Evolutionary conservation across 2,113 vertebrate species (phyloP).

Genomic region (Galemys pyrenaicus): DNA sequence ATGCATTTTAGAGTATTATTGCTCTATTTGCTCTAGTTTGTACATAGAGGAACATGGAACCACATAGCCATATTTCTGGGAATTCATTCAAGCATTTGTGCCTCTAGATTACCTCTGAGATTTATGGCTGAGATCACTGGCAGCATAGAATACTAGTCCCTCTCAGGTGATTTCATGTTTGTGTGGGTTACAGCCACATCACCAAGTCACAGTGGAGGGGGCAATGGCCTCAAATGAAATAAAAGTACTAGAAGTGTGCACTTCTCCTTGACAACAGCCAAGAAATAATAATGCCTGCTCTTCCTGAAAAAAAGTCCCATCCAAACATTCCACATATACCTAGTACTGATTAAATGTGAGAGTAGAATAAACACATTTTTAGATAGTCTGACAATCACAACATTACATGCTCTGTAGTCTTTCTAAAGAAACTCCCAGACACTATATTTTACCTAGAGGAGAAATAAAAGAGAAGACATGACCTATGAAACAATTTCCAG

Average conservation of each 20-base stretch:
- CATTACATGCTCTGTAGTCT: background rate
- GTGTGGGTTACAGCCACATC: background rate
- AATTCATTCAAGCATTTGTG: background rate
- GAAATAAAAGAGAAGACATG: background rate
- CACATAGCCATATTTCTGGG: background rate
- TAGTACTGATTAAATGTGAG: background rate
- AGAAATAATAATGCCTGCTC: background rate
- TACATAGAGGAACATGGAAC: background rate
- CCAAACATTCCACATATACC: background rate
- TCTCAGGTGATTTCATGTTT: background rate
- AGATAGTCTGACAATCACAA: background rate
- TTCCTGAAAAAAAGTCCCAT: background rate
- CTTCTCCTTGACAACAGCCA: background rate
- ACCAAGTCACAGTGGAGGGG: background rate
- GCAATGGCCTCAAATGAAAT: background rate
- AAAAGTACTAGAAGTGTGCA: background rate
- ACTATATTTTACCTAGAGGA: background rate
- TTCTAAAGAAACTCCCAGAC: background rate
- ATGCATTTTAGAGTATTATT: background rate
- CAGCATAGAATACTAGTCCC: fast-evolving
- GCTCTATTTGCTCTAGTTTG: background rate
- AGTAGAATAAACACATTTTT: background rate
- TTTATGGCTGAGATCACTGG: background rate
- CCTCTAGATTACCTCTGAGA: background rate
- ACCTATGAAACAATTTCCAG: background rate